Percentiles rank a stretch among this genome's conserved stretches.
Evolutionary conservation across 2,797 vertebrate genomes (phyloP).

Genomic region (Euphonia xanthogaster): DNA sequence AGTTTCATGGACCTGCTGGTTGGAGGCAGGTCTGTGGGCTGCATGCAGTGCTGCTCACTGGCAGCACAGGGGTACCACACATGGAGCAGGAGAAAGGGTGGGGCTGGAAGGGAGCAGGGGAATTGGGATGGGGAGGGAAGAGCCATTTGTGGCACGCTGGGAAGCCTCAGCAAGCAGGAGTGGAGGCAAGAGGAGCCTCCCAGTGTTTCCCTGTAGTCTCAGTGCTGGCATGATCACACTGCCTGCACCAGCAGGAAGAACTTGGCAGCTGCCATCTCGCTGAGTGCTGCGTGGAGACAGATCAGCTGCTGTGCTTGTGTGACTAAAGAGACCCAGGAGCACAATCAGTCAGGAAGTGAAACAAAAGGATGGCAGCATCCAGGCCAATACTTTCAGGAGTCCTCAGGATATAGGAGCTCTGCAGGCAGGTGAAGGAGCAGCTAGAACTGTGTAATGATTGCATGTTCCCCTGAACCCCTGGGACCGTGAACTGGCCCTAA

Average conservation of each 20-base stretch:
- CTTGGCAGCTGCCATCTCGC: slow-evolving; percentile 15
- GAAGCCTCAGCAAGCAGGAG: background rate
- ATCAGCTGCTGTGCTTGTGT: slow-evolving; percentile 35
- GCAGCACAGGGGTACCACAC: background rate
- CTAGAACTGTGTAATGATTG: background rate
- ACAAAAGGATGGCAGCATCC: slow-evolving; percentile 26
- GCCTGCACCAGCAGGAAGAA: background rate
- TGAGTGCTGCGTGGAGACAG: slow-evolving; percentile 3
- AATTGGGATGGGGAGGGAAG: background rate
- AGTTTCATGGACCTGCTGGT: background rate
- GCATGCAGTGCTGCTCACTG: background rate
- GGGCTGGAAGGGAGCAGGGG: background rate
- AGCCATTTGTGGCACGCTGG: background rate
- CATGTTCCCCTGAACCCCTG: background rate
- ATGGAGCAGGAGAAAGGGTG: background rate
- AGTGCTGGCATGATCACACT: background rate
- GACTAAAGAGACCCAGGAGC: slow-evolving; percentile 60
- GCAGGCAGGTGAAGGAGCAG: background rate
- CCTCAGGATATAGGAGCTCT: background rate
- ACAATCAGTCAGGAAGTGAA: slow-evolving; percentile 32
- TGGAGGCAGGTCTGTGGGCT: background rate
- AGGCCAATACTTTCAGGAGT: background rate
- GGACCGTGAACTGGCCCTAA: background rate
- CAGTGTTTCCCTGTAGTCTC: background rate
- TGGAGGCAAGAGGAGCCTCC: background rate